Evolutionary conservation across 2,888 invertebrate species (phyloP).

Genomic region (Phalera bucephala): DNA sequence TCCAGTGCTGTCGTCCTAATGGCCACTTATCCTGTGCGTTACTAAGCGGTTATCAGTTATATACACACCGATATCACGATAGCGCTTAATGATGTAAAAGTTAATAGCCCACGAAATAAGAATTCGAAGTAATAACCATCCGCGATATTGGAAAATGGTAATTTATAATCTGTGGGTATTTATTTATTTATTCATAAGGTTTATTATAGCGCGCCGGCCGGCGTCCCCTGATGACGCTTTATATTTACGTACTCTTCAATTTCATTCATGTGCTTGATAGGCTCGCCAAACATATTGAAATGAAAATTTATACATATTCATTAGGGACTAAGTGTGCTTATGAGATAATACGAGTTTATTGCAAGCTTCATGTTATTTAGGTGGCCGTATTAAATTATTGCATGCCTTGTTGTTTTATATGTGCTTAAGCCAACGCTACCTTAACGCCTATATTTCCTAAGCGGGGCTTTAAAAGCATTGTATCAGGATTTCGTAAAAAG

Average conservation of each 20-base stretch:
- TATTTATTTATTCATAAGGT: constrained; percentile 17
- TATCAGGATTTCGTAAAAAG: too few relatives aligned
- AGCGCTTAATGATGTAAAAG: constrained; percentile 28
- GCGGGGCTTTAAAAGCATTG: too few relatives aligned
- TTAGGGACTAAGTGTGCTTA: background rate
- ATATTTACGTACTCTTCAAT: constrained; percentile 11
- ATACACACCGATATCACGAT: constrained; percentile 21
- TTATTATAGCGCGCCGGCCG: constrained; percentile 2
- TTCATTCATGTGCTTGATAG: background rate
- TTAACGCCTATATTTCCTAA: too few relatives aligned
- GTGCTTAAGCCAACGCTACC: too few relatives aligned
- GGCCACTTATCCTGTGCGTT: constrained; percentile 26
- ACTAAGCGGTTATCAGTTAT: constrained; percentile 24
- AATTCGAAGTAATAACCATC: background rate
- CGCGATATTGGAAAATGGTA: background rate
- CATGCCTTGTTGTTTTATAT: too few relatives aligned
- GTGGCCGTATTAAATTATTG: too few relatives aligned
- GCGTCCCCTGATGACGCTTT: constrained; percentile 4
- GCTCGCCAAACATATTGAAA: background rate
- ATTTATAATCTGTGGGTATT: background rate
- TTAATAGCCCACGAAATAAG: constrained; percentile 29
- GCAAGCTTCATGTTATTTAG: too few relatives aligned
- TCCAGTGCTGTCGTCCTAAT: constrained; percentile 21
- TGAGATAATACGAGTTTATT: too few relatives aligned
- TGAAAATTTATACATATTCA: background rate